phyloP scores from a whole-genome alignment of 2,113 vertebrate genomes.

The Myodes glareolus region DNA sequence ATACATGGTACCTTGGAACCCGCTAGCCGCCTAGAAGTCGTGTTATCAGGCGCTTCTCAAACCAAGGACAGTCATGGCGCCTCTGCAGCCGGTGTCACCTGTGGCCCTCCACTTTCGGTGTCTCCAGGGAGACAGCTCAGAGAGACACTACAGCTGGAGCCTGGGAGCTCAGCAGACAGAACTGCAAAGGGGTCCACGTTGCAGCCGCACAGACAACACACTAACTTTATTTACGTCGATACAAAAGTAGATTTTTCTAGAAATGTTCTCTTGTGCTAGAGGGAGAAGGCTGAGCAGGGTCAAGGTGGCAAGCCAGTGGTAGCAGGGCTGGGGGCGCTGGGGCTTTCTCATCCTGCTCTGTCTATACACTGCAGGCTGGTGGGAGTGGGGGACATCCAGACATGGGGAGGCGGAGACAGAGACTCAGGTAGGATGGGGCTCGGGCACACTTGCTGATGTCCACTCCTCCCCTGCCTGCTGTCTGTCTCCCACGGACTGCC shows the following conservation, averaged over 20 bases:
- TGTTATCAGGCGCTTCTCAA: accelerated
- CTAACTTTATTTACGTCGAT: constrained; percentile 95
- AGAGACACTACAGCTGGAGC: background rate
- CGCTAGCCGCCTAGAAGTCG: background rate
- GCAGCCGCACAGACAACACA: constrained; percentile 94
- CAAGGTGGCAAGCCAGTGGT: background rate
- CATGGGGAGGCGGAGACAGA: background rate
- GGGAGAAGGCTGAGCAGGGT: background rate
- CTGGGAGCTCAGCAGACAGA: constrained; percentile 41
- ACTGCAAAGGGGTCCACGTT: constrained; percentile 60
- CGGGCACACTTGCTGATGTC: background rate
- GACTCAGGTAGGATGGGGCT: constrained; percentile 6
- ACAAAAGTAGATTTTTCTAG: constrained; percentile 96
- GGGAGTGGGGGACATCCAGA: background rate
- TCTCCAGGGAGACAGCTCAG: background rate
- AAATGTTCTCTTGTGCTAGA: constrained; percentile 85
- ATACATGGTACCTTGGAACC: background rate
- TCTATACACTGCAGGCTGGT: background rate
- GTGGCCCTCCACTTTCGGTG: background rate
- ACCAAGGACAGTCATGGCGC: background rate
- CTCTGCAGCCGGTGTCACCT: background rate
- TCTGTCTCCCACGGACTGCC: background rate
- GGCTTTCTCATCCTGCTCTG: background rate
- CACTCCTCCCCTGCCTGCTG: background rate
- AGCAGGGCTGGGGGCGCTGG: constrained; percentile 43